Evolutionary conservation across 2,888 invertebrate species (phyloP).

Genomic region (Microctonus brassicae): DNA sequence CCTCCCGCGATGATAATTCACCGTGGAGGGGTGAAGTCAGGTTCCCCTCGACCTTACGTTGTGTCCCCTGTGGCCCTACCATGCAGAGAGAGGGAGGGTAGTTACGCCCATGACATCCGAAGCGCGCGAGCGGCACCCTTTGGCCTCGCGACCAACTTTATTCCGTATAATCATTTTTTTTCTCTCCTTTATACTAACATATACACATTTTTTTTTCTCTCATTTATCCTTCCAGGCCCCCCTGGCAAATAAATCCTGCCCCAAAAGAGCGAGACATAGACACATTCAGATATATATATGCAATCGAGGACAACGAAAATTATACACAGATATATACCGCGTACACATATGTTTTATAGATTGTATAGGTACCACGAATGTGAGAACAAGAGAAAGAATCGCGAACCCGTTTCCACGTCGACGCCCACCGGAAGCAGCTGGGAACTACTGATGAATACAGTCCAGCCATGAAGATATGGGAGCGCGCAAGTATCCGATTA

Average conservation of each 20-base stretch:
- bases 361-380: neutral
- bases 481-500: conserved; percentile 65
- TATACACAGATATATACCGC: neutral
- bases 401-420: conserved; percentile 67
- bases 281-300: neutral
- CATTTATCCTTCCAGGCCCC: conserved; percentile 20
- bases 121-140: conserved; percentile 49
- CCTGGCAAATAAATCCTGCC: neutral
- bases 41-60: conserved; percentile 55
- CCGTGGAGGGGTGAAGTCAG: conserved; percentile 62
- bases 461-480: conserved; percentile 59
- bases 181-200: conserved; percentile 16
- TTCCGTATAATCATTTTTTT: conserved; percentile 39
- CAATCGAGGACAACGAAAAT: conserved; percentile 5
- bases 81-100: conserved; percentile 42
- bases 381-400: conserved; percentile 55
- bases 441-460: conserved; percentile 58
- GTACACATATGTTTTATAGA: neutral
- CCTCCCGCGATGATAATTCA: conserved; percentile 67
- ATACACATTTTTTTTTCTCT: too few relatives aligned
- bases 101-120: conserved; percentile 63
- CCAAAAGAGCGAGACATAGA: conserved; percentile 12
- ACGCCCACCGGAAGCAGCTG: conserved; percentile 71
- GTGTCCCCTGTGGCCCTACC: conserved; percentile 47
- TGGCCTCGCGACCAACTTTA: conserved; percentile 45